Evolutionary conservation across 37 sponge, comb jelly and placozoan genomes (phyloP).

Genomic region (Lycopodina hypogea): DNA sequence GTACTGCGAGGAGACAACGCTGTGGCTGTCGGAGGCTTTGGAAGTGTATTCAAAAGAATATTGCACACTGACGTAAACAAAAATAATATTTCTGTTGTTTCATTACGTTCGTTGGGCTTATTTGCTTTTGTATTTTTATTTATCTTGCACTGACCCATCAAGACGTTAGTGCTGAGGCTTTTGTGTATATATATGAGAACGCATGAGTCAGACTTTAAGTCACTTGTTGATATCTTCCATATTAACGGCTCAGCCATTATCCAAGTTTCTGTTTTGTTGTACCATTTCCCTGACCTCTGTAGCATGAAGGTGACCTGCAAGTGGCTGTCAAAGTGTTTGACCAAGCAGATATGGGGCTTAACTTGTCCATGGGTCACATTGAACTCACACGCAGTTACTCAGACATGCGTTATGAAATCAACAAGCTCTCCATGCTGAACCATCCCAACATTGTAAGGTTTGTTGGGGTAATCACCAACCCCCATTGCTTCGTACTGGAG

Average conservation of each 20-base stretch:
- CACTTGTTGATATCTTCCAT: too few species aligned
- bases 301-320: conserved; percentile 14
- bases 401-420: conserved; percentile 71
- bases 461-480: conserved; percentile 61
- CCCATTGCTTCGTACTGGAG: conserved; percentile 67
- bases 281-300: neutral
- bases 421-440: conserved; percentile 43
- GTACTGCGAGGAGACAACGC: conserved; percentile 9
- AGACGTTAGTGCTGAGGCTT: too few species aligned
- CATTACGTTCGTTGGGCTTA: neutral
- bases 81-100: conserved; percentile 16
- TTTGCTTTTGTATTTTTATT: too few species aligned
- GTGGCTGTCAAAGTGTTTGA: conserved; percentile 63
- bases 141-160: too few species aligned
- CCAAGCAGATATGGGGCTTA: conserved; percentile 3
- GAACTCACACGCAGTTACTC: conserved; percentile 51
- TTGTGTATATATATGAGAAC: too few species aligned
- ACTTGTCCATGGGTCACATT: conserved; percentile 1
- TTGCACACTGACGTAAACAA: conserved; percentile 3
- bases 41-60: conserved; percentile 16
- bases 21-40: conserved; percentile 35
- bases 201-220: too few species aligned
- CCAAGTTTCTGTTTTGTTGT: neutral
- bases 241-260: too few species aligned
- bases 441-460: conserved; percentile 61